Percentiles rank a stretch among this genome's conserved stretches.
phyloP scores from a whole-genome alignment of 92 coral and sea anemone genomes.

The Scolanthus callimorphus region DNA sequence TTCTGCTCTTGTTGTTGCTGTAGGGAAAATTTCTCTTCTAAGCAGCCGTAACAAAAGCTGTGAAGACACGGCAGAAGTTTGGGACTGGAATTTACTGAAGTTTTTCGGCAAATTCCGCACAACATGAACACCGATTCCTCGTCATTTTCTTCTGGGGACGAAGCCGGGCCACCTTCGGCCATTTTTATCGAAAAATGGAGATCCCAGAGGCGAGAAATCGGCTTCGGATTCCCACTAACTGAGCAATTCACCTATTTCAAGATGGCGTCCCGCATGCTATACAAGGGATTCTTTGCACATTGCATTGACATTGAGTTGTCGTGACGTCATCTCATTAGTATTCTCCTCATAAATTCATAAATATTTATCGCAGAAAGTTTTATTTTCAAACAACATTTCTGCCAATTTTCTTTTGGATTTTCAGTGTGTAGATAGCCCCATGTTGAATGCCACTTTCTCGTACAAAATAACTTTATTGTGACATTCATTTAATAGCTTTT shows the following conservation, averaged over 20 bases:
- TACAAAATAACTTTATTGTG: no score
- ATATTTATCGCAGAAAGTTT: no score
- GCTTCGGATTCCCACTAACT: slow-evolving; percentile 1
- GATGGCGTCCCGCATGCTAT: slow-evolving; percentile 71
- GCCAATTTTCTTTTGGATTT: no score
- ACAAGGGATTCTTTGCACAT: slow-evolving; percentile 51
- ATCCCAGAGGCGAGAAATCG: slow-evolving; percentile 4
- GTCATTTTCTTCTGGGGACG: slow-evolving; percentile 41
- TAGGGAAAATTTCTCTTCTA: slow-evolving; percentile 68
- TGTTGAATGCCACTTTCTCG: no score
- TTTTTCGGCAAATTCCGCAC: slow-evolving; percentile 82
- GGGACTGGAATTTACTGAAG: slow-evolving; percentile 73
- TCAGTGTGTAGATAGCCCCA: no score
- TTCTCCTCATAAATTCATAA: slow-evolving; percentile 6
- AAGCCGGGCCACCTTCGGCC: slow-evolving; percentile 68
- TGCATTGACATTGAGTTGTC: slow-evolving; percentile 39
- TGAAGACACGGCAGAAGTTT: slow-evolving; percentile 97
- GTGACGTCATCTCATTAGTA: slow-evolving; percentile 77
- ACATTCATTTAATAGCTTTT: no score
- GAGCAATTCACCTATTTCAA: slow-evolving; percentile 41
- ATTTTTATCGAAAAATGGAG: slow-evolving; percentile 18
- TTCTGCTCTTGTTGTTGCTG: slow-evolving; percentile 56
- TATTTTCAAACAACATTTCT: no score
- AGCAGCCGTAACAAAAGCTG: slow-evolving; percentile 85
- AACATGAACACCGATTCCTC: slow-evolving; percentile 72